Percentiles rank a stretch among this genome's conserved stretches.
Conservation (phyloP, 2,113 vertebrate species). For the Megalops atlanticus region DNA sequence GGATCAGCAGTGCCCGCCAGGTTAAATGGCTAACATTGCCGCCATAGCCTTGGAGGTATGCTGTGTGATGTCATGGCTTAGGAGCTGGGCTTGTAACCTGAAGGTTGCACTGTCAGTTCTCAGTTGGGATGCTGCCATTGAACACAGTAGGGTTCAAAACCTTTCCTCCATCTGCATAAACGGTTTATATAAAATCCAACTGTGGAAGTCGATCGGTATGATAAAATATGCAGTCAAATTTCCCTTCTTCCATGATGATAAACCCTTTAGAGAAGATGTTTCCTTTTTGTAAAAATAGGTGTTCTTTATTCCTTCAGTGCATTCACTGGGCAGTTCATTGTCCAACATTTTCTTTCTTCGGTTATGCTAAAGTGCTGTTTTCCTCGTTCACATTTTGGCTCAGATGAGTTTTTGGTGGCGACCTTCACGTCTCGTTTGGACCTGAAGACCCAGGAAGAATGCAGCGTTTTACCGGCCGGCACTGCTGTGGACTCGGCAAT, state of each 20-base stretch:
- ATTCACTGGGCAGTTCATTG: background rate
- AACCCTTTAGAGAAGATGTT: background rate
- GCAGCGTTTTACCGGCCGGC: constrained; percentile 22
- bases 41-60: no score
- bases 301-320: background rate
- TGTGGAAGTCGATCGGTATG: background rate
- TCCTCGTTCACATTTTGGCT: constrained; percentile 37
- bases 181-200: background rate
- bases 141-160: background rate
- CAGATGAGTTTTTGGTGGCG: constrained; percentile 83
- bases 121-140: no score
- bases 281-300: background rate
- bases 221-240: background rate
- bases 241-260: background rate
- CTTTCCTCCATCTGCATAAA: background rate
- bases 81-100: background rate
- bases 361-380: background rate
- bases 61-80: background rate
- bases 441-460: constrained; percentile 61
- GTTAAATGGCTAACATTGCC: no score
- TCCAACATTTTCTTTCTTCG: background rate
- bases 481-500: constrained; percentile 22
- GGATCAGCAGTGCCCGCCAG: background rate
- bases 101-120: background rate
- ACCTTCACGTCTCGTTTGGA: constrained; percentile 66